Base-by-base conservation (phyloP, 1,140 invertebrate species). In the Temnothorax nylanderi region DNA sequence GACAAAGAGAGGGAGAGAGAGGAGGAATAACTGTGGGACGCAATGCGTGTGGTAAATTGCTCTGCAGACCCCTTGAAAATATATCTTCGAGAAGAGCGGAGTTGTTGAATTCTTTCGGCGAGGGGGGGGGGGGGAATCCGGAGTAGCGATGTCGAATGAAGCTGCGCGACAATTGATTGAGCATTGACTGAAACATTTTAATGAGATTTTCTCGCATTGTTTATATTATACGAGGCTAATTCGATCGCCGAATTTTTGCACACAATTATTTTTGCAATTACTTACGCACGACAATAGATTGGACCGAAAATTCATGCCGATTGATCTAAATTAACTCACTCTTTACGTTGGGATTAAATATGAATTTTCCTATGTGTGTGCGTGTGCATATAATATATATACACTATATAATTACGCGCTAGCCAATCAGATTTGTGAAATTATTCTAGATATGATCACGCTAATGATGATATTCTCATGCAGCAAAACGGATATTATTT, bases 191-290 rank as follows among this genome's bases (percentile, higher is more conserved):
- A n/a, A 18, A 26, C 37, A 32, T 2, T 49, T 60, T 60, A 49
- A 75, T 60, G 67, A 74, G 51, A 75, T 37, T 84, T 74, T 75
- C 37, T 74, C 67, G 41, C 60, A 11, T 74, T 74, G 18, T 74
- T 72, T 60, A 60, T 37, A 13, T 32, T 37, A 13, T 32, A 32
- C 32, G 56, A 54, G 34, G 34, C 26, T 58, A 74, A 74, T 13
- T 13, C 67, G n/a, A 74, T 49, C 41, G 26, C 21, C 13, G 26
- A 74, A 74, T 75, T 84, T 74, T 58, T 47, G 51, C 51, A 26
- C 26, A 26, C 26, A 26, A 26, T 26, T 26, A 26, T 26, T 26
- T 26, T 26, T 26, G 13, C 47, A 34, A 7, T 47, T 60, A 74
- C 11, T n/a, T 41, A 37, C n/a, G 47, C 54, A 18, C 26, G 37